Evolutionary conservation across 2,888 invertebrate species (phyloP).

Genomic region (Timema cristinae): DNA sequence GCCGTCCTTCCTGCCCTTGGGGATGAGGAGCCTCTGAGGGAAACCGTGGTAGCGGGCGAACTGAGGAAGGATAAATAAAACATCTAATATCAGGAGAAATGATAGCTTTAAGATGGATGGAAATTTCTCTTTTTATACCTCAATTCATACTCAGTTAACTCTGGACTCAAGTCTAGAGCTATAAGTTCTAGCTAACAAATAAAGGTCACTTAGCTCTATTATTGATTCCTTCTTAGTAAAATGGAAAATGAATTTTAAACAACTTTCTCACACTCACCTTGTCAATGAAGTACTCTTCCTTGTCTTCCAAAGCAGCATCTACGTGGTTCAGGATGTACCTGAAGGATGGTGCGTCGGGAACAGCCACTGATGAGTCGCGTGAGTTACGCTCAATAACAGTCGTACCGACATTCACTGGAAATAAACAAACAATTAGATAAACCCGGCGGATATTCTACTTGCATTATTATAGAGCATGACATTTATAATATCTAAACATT

Average conservation of each 20-base stretch:
- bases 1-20: constrained; percentile 64
- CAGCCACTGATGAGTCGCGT: constrained; percentile 59
- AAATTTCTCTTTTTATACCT: no score
- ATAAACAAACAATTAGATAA: background rate
- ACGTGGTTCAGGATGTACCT: constrained; percentile 61
- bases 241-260: no score
- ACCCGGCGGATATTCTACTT: background rate
- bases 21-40: constrained; percentile 66
- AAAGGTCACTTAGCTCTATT: no score
- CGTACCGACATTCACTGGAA: constrained; percentile 54
- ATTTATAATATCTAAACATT: background rate
- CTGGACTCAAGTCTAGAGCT: no score
- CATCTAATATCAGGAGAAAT: background rate
- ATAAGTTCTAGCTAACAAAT: no score
- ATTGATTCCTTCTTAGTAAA: no score
- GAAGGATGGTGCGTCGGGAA: constrained; percentile 60
- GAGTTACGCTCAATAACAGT: constrained; percentile 67
- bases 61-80: constrained; percentile 14
- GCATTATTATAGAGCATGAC: background rate
- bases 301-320: constrained; percentile 52
- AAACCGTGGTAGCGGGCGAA: constrained; percentile 58
- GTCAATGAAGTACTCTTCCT: constrained; percentile 48
- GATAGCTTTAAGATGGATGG: background rate
- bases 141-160: no score
- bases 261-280: constrained; percentile 16